Evolutionary conservation across 2,888 invertebrate genomes (phyloP).

Genomic region (Pollenia griseotomentosa): DNA sequence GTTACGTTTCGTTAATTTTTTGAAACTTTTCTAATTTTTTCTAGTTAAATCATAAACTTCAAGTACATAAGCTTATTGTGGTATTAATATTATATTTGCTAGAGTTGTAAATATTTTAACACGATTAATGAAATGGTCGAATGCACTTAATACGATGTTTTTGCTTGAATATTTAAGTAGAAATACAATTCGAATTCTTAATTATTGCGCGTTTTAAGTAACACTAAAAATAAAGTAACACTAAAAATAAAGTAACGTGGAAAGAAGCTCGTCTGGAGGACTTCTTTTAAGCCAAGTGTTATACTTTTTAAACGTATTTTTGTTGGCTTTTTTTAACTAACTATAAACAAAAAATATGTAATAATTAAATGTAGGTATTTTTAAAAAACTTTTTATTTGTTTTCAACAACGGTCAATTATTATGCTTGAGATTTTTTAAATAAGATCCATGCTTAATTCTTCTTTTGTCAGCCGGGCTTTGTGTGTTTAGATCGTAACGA

Average conservation of each 20-base stretch:
- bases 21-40: conserved; percentile 57
- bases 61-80: conserved; percentile 19
- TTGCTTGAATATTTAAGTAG: conserved; percentile 20
- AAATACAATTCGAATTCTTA: conserved; percentile 61
- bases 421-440: conserved; percentile 15
- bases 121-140: conserved; percentile 72
- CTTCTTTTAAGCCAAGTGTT: conserved; percentile 30
- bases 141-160: conserved; percentile 52
- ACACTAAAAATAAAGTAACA: neutral
- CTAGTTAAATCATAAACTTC: conserved; percentile 37
- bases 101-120: conserved; percentile 54
- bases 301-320: conserved; percentile 26
- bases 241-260: neutral
- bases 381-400: neutral
- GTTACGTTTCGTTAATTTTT: conserved; percentile 81
- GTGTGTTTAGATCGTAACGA: conserved; percentile 6
- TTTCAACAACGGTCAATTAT: conserved; percentile 40
- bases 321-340: neutral
- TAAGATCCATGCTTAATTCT: conserved; percentile 52
- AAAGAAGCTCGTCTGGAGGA: neutral
- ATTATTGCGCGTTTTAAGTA: conserved; percentile 40
- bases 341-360: no score
- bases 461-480: conserved; percentile 50
- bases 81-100: conserved; percentile 42
- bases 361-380: no score